A percentile compares a stretch with the other conserved stretches of the same genome.
Evolutionary conservation across 2,113 vertebrate genomes (phyloP).

Genomic region (Marmota flaviventris): DNA sequence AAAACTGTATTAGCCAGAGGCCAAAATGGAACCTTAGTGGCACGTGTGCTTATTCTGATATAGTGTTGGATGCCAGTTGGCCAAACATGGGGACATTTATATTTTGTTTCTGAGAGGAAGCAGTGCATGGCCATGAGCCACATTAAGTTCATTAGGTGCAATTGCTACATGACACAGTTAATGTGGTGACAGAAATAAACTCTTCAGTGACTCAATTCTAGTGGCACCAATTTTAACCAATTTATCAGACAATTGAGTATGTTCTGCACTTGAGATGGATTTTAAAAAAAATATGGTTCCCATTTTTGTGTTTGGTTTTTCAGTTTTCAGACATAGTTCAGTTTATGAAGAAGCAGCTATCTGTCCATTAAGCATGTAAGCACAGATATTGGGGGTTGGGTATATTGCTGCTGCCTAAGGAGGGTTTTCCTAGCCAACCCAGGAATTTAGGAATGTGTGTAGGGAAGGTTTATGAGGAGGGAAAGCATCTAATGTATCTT

Average conservation of each 20-base stretch:
- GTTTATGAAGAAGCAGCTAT: constrained; percentile 78
- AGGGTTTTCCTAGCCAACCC: constrained; percentile 42
- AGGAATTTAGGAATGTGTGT: background rate
- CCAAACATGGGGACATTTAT: background rate
- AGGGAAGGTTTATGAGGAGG: background rate
- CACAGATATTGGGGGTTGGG: background rate
- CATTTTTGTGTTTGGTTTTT: constrained; percentile 79
- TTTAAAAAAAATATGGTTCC: constrained; percentile 71
- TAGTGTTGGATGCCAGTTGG: background rate
- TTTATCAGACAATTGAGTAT: constrained; percentile 82
- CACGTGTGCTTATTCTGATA: constrained; percentile 19
- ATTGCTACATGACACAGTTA: constrained; percentile 75
- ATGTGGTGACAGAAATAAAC: constrained; percentile 83
- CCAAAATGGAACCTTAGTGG: background rate
- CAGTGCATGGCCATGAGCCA: constrained; percentile 71
- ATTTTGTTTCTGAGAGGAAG: constrained; percentile 74
- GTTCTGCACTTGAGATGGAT: constrained; percentile 73
- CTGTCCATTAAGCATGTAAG: background rate
- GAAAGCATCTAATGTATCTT: background rate
- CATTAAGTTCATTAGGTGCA: constrained; percentile 73
- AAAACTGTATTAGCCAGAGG: background rate
- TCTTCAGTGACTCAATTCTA: constrained; percentile 82
- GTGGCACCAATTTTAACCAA: constrained; percentile 83
- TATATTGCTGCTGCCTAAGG: background rate
- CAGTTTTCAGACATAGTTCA: constrained; percentile 80